A percentile compares a stretch with the other conserved stretches of the same genome.
Evolutionary conservation across 2,113 vertebrate species (phyloP).

Genomic region (Microcebus ravelobensis): DNA sequence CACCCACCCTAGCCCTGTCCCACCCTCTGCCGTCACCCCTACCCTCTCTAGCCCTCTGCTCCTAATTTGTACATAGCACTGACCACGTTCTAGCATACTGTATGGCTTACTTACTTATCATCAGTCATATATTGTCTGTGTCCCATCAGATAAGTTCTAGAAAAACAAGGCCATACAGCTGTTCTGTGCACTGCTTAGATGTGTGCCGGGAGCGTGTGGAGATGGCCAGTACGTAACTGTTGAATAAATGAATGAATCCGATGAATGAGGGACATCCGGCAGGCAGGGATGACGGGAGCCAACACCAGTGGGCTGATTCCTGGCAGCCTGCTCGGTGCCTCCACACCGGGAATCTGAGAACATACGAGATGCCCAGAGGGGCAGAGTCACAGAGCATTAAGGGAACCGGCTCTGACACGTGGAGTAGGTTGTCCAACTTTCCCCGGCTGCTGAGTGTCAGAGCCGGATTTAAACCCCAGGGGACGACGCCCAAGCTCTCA

Average conservation of each 20-base stretch:
- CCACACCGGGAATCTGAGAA: not conserved
- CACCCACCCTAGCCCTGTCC: rapidly evolving
- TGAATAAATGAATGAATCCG: not conserved
- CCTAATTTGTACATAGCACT: not conserved
- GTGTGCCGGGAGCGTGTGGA: not conserved
- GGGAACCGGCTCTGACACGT: not conserved
- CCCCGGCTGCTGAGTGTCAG: not conserved
- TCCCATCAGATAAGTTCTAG: not conserved
- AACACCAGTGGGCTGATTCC: not conserved
- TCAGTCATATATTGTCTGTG: not conserved
- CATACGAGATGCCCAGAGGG: not conserved
- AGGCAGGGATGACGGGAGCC: rapidly evolving
- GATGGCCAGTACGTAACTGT: not conserved
- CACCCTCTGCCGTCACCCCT: rapidly evolving
- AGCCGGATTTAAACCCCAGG: not conserved
- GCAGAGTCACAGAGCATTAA: not conserved
- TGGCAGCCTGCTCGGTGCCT: not conserved
- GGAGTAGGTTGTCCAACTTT: too few species aligned
- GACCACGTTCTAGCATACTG: not conserved
- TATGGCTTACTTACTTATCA: too few species aligned
- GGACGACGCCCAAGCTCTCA: not conserved
- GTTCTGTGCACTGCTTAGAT: not conserved
- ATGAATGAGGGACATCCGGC: not conserved
- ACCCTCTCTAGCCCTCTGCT: not conserved
- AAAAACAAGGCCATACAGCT: not conserved